phyloP scores from a whole-genome alignment of 2,113 vertebrate genomes.

The Apodemus sylvaticus region DNA sequence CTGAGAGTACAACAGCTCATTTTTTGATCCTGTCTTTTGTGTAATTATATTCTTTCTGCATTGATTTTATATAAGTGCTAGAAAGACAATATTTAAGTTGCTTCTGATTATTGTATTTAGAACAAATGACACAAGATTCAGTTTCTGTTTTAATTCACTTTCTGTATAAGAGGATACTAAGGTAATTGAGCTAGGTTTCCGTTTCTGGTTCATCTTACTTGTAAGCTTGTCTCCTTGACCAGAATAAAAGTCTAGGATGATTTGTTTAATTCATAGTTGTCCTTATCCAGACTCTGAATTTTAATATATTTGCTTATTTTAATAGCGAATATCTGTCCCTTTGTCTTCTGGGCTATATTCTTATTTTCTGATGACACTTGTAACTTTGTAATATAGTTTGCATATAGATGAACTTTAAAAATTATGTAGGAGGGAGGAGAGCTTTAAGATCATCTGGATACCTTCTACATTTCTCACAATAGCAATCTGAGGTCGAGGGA shows the following conservation, averaged over 20 bases:
- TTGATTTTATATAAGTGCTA: not conserved
- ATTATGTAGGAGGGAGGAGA: not conserved
- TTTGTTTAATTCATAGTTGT: not conserved
- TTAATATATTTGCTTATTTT: slow-evolving; percentile 21
- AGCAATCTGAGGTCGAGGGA: slow-evolving; percentile 11
- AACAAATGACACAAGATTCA: slow-evolving; percentile 11
- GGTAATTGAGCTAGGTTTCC: not conserved
- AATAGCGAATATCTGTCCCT: not conserved
- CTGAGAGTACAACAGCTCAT: not conserved
- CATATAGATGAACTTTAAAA: slow-evolving; percentile 5
- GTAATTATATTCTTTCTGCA: slow-evolving; percentile 6
- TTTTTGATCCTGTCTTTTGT: not conserved
- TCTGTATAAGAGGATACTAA: not conserved
- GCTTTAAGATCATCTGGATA: not conserved
- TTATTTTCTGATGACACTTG: slow-evolving; percentile 5
- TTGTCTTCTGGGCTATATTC: slow-evolving; percentile 11
- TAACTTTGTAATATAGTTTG: not conserved
- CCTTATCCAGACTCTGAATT: not conserved
- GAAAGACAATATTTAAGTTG: slow-evolving; percentile 18
- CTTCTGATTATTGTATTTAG: not conserved
- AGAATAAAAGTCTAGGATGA: slow-evolving; percentile 25
- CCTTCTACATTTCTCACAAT: not conserved
- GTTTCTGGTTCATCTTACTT: slow-evolving; percentile 13
- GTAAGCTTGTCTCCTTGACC: not conserved
- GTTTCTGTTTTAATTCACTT: slow-evolving; percentile 39